Conservation (phyloP, 2,888 invertebrate genomes). For the Amiota communis region DNA sequence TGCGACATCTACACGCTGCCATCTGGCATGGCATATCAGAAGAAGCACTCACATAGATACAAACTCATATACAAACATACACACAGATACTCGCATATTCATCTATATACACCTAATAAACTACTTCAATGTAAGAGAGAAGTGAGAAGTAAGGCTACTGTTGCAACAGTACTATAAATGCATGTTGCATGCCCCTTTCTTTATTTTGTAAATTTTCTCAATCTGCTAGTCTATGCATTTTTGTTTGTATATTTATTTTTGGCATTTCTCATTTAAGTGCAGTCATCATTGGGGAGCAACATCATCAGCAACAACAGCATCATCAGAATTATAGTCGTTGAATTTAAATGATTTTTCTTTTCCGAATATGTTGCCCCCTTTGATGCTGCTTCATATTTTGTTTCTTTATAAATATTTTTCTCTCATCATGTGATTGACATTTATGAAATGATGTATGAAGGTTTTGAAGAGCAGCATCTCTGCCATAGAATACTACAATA, state of each 20-base stretch:
- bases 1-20: conserved; percentile 48
- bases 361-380: too few relatives aligned
- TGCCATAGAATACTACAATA: too few relatives aligned
- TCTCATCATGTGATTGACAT: conserved; percentile 1
- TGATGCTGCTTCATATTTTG: too few relatives aligned
- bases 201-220: not conserved
- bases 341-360: too few relatives aligned
- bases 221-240: not conserved
- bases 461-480: not conserved
- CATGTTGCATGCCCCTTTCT: not conserved
- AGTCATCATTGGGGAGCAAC: conserved; percentile 11
- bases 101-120: not conserved
- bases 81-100: not conserved
- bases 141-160: too few relatives aligned
- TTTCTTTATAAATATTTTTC: not conserved
- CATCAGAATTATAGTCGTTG: too few relatives aligned
- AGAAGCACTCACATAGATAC: not conserved
- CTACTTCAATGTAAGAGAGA: not conserved
- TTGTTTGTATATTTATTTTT: conserved; percentile 14
- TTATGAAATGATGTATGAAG: conserved; percentile 3
- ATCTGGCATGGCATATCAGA: conserved; percentile 62
- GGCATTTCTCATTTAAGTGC: conserved; percentile 13
- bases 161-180: not conserved
- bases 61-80: not conserved
- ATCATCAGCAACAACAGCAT: not conserved